These are phyloP conservation scores for Drosophila tani DNA, from an alignment of 1,140 invertebrate genomes.

Conservation along the genomic window DNA sequence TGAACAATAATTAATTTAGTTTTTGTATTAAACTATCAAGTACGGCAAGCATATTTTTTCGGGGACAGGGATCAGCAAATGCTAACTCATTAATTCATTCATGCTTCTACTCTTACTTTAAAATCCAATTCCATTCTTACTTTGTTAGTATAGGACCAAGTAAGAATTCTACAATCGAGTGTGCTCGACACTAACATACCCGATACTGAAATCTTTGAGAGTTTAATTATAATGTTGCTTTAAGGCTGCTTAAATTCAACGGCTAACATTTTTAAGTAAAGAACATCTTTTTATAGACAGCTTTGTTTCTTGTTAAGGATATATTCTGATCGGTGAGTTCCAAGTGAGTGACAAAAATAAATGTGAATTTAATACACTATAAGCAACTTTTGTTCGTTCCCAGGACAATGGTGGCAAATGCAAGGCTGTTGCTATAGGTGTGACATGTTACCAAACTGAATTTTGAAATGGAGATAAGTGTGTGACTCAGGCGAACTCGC, in stretches of 20 bases:
- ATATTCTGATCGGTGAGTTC: background rate
- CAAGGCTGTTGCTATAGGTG: background rate
- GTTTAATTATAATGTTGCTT: too few species aligned
- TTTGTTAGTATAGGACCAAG: too few species aligned
- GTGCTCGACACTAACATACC: too few species aligned
- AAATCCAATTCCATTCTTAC: too few species aligned
- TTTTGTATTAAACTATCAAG: background rate
- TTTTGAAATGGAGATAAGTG: slow-evolving; percentile 21
- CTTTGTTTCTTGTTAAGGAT: background rate
- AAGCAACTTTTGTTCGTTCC: slow-evolving; percentile 7
- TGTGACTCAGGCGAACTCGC: slow-evolving; percentile 16
- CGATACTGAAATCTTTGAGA: too few species aligned
- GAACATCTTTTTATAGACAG: background rate
- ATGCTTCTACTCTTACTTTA: too few species aligned
- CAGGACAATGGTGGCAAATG: background rate
- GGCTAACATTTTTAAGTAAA: too few species aligned
- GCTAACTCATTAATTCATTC: background rate
- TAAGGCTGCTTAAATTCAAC: too few species aligned
- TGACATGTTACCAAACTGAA: slow-evolving; percentile 13
- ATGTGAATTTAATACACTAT: slow-evolving; percentile 10
- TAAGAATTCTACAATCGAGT: too few species aligned
- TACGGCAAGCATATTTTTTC: too few species aligned
- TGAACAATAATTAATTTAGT: background rate
- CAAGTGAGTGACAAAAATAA: too few species aligned
- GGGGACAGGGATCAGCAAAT: background rate